A percentile compares a stretch with the other conserved stretches of the same genome.
Evolutionary conservation across 1,140 invertebrate species (phyloP).

Genomic region (Hyposmocoma kahamanoa): DNA sequence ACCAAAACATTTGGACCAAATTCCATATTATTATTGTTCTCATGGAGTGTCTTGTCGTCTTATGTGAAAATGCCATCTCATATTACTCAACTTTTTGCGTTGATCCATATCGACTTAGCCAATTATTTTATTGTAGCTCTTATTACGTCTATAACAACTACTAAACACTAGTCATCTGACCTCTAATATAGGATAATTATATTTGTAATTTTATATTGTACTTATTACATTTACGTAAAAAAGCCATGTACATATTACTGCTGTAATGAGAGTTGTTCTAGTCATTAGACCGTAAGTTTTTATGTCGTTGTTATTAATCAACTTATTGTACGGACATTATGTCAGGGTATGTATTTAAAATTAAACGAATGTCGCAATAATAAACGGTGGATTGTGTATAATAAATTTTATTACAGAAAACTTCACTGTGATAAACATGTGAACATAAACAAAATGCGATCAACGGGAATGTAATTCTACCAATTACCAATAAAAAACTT

Average conservation of each 20-base stretch:
- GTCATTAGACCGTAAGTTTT: constrained; percentile 49
- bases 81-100: too few relatives aligned
- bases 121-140: too few relatives aligned
- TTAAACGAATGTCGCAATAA: too few relatives aligned
- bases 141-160: constrained; percentile 20
- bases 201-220: constrained; percentile 5
- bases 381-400: constrained; percentile 33
- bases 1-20: too few relatives aligned
- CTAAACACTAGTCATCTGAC: constrained; percentile 43
- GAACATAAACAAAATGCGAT: constrained; percentile 40
- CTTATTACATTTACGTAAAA: constrained; percentile 10
- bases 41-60: too few relatives aligned
- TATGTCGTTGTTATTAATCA: not conserved
- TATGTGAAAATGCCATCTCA: too few relatives aligned
- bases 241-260: constrained; percentile 31
- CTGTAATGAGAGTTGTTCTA: constrained; percentile 44
- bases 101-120: too few relatives aligned
- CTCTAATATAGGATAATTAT: constrained; percentile 21
- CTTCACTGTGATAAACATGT: constrained; percentile 33
- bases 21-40: too few relatives aligned
- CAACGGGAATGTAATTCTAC: constrained; percentile 55
- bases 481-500: constrained; percentile 43
- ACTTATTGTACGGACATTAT: too few relatives aligned
- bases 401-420: constrained; percentile 54
- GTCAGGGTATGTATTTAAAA: not conserved